Percentiles rank a stretch among this genome's conserved stretches.
These are phyloP conservation scores for Formica selysi DNA, from an alignment of 1,140 invertebrate genomes.

Conservation along the genomic window DNA sequence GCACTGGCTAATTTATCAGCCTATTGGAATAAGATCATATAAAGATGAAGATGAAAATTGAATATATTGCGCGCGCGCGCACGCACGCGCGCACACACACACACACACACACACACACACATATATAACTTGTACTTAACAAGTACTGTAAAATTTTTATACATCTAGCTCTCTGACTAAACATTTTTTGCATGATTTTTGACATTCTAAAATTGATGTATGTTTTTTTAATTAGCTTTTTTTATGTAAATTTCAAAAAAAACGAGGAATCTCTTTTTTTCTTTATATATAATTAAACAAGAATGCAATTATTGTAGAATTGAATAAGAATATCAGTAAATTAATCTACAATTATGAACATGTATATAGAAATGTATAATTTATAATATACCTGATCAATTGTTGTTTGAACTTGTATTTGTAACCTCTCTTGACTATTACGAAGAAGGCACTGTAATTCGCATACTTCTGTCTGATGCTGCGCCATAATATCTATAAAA, in stretches of 20 bases:
- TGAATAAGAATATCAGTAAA: not conserved
- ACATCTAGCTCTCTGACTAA: not conserved
- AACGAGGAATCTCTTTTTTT: not conserved
- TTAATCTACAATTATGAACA: constrained; percentile 4
- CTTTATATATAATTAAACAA: no score
- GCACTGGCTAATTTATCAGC: constrained; percentile 89
- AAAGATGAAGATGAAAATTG: not conserved
- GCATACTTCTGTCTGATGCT: constrained; percentile 88
- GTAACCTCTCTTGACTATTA: constrained; percentile 88
- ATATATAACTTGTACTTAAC: no score
- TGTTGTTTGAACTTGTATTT: constrained; percentile 88
- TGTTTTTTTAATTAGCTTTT: not conserved
- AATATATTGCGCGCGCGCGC: not conserved
- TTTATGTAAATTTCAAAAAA: not conserved
- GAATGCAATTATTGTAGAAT: not conserved
- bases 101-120: no score
- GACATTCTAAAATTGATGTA: not conserved
- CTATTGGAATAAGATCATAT: constrained; percentile 73
- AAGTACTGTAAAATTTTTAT: no score
- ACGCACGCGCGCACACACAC: no score
- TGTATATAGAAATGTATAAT: not conserved
- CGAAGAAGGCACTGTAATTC: constrained; percentile 88
- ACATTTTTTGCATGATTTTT: not conserved
- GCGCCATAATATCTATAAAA: constrained; percentile 88
- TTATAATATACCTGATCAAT: constrained; percentile 85